Evolutionary conservation across 2,113 vertebrate species (phyloP).

Genomic region (Ursus arctos): DNA sequence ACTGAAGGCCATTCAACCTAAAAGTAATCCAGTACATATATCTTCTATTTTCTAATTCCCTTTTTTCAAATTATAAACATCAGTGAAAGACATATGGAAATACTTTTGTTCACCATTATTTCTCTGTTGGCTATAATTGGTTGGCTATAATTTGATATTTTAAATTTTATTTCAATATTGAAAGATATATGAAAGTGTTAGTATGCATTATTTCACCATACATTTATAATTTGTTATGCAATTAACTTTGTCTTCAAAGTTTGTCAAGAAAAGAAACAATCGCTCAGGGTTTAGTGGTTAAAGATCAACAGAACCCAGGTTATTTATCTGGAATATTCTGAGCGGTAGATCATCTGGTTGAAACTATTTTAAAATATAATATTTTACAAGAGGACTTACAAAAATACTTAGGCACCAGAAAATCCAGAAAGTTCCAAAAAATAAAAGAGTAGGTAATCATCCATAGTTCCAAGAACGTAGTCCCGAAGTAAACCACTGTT

Average conservation of each 20-base stretch:
- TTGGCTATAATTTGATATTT: not conserved
- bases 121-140: not conserved
- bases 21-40: not conserved
- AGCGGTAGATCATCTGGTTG: not conserved
- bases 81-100: not conserved
- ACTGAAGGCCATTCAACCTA: not conserved
- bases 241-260: not conserved
- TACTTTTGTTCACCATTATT: not conserved
- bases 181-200: not conserved
- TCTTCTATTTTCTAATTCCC: not conserved
- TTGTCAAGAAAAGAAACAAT: not conserved
- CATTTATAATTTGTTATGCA: not conserved
- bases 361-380: not conserved
- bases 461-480: not conserved
- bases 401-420: not conserved
- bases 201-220: not conserved
- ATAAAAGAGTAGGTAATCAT: not conserved
- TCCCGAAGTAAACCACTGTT: not conserved
- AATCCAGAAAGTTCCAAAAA: not conserved
- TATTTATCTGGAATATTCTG: not conserved
- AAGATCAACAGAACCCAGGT: not conserved
- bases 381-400: not conserved
- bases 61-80: not conserved
- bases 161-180: not conserved
- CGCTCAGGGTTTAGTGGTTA: not conserved